Evolutionary conservation across 2,113 vertebrate genomes (phyloP).

Genomic region (Callocephalon fimbriatum): DNA sequence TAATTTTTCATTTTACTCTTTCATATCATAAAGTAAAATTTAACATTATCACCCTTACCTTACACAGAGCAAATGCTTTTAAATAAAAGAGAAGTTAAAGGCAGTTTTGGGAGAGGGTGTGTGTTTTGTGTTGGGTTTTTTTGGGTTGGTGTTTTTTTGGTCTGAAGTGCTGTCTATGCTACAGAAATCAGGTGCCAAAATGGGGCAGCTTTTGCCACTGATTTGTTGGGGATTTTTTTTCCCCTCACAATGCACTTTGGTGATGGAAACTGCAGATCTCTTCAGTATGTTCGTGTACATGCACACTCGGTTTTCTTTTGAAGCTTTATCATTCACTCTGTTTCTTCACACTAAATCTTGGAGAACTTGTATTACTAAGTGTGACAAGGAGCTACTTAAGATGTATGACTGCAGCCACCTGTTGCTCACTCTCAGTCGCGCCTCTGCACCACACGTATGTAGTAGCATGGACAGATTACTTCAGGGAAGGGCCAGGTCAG

Average conservation of each 20-base stretch:
- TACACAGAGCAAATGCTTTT: neutral
- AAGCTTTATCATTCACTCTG: neutral
- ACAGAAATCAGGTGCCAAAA: neutral
- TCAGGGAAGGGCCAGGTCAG: neutral
- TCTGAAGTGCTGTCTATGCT: neutral
- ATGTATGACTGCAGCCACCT: neutral
- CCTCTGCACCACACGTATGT: neutral
- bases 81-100: neutral
- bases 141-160: neutral
- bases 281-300: neutral
- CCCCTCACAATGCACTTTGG: neutral
- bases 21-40: neutral
- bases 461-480: neutral
- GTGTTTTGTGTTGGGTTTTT: neutral
- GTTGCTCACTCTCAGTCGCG: neutral
- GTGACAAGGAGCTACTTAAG: neutral
- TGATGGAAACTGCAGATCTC: neutral
- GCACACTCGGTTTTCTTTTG: neutral
- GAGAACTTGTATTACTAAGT: neutral
- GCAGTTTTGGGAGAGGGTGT: neutral
- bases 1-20: neutral
- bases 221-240: fast-evolving
- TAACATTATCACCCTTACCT: neutral
- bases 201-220: neutral
- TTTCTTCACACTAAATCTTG: neutral